Evolutionary conservation across 2,797 vertebrate genomes (phyloP).

Genomic region (Gallinago stenura): DNA sequence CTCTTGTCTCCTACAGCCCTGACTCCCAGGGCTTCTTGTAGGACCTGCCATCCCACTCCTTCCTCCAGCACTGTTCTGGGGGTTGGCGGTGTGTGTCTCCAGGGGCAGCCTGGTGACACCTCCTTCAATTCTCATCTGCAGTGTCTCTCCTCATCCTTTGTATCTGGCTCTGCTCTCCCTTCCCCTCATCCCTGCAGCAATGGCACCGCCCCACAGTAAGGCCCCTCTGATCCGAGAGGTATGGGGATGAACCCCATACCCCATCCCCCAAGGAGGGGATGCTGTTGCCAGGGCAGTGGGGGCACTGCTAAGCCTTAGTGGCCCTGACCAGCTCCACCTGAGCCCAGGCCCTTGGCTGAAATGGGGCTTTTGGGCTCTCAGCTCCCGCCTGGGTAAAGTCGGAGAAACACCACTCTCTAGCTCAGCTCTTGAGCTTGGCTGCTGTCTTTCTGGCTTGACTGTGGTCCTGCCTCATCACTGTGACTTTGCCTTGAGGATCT

Average conservation of each 20-base stretch:
- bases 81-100: no score
- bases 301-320: not conserved
- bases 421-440: not conserved
- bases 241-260: no score
- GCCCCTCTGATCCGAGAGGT: accelerated
- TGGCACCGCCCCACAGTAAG: not conserved
- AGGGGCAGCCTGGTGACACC: not conserved
- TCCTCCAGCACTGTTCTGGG: no score
- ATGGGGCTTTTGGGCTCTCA: not conserved
- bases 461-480: not conserved
- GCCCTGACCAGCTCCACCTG: not conserved
- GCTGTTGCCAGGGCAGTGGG: not conserved
- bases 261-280: not conserved
- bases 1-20: accelerated
- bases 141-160: not conserved
- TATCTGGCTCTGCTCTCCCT: not conserved
- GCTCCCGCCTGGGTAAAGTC: not conserved
- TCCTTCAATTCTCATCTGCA: not conserved
- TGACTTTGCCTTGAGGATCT: accelerated
- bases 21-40: not conserved
- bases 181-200: not conserved
- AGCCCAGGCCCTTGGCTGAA: not conserved
- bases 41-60: not conserved
- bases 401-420: accelerated
- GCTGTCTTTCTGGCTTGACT: not conserved